Conservation (phyloP, 2,113 vertebrate genomes). For the Poicephalus meyeri region DNA sequence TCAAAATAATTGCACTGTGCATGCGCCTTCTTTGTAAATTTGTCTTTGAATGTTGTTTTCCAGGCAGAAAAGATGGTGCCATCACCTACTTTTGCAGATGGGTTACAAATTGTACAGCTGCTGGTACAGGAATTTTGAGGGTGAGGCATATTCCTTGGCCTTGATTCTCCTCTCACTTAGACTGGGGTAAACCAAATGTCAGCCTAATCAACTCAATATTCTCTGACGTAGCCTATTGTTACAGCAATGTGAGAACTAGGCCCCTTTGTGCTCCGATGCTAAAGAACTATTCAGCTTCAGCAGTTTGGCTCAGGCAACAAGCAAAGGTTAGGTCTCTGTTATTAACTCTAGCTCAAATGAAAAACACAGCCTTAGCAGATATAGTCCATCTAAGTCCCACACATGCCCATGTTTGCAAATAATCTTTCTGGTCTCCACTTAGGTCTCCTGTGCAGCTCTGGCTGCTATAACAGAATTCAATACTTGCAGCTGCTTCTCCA, state of each 20-base stretch:
- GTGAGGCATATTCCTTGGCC: background rate
- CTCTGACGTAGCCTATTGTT: background rate
- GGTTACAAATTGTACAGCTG: background rate
- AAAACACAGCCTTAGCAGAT: background rate
- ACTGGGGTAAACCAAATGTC: background rate
- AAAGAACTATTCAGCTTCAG: background rate
- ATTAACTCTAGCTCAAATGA: background rate
- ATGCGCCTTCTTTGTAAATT: background rate
- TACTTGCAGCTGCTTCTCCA: background rate
- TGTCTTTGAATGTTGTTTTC: background rate
- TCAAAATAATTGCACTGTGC: background rate
- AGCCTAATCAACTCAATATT: conserved; percentile 4
- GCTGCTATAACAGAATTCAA: background rate
- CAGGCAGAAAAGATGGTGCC: background rate
- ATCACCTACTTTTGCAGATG: background rate
- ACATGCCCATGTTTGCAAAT: background rate
- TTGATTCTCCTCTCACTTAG: background rate
- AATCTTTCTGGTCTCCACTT: background rate
- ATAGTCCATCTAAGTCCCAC: background rate
- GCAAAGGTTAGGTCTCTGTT: background rate
- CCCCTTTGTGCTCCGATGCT: background rate
- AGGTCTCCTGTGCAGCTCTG: background rate
- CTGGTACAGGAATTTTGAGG: background rate
- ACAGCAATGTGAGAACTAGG: background rate
- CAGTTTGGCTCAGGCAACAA: background rate